Evolutionary conservation across 1,140 invertebrate genomes (phyloP).

Genomic region (Calosoma granatense): DNA sequence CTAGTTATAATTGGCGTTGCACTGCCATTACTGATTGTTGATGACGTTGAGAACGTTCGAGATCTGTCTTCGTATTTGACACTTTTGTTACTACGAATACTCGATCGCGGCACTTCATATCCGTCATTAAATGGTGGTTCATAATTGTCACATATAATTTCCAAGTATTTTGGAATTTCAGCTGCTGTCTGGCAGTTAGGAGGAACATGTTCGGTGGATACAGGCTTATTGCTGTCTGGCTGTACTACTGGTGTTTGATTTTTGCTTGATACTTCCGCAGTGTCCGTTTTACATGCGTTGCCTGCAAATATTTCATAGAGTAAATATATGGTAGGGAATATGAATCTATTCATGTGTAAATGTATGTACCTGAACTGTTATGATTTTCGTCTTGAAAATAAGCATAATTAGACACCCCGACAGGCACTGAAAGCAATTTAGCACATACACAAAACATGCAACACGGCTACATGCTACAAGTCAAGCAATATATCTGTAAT

Average conservation of each 20-base stretch:
- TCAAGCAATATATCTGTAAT: too few species aligned
- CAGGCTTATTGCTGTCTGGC: constrained; percentile 10
- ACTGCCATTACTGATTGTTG: background rate
- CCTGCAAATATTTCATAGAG: constrained; percentile 21
- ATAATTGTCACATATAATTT: constrained; percentile 34
- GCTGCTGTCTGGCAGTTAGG: constrained; percentile 12
- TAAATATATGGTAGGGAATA: too few species aligned
- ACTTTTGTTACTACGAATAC: constrained; percentile 13
- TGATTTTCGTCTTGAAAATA: constrained; percentile 37
- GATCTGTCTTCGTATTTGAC: background rate
- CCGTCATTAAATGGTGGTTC: constrained; percentile 29
- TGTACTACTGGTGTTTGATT: constrained; percentile 28
- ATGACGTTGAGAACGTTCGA: background rate
- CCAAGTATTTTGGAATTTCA: constrained; percentile 38
- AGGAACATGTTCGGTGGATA: background rate
- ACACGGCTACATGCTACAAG: too few species aligned
- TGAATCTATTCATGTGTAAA: too few species aligned
- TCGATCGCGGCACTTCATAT: constrained; percentile 34
- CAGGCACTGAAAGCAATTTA: constrained; percentile 25
- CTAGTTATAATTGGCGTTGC: background rate
- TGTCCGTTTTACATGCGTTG: constrained; percentile 27
- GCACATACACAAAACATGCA: background rate
- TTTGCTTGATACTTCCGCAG: constrained; percentile 22
- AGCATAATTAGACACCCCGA: constrained; percentile 33
- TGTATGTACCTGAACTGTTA: constrained; percentile 32